Evolutionary conservation across 2,113 vertebrate species (phyloP).

Genomic region (Xenus cinereus): DNA sequence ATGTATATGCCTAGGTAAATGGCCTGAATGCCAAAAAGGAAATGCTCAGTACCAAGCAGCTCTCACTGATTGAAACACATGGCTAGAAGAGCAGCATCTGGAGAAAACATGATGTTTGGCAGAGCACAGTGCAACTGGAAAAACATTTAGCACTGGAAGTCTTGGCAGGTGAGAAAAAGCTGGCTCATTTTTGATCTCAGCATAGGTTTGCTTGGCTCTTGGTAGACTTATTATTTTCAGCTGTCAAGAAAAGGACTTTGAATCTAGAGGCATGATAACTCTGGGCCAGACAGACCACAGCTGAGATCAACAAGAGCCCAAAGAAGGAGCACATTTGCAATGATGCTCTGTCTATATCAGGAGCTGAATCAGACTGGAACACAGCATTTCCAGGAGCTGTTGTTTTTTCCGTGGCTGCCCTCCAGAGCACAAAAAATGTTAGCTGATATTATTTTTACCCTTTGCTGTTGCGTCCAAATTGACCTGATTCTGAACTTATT

Average conservation of each 20-base stretch:
- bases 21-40: not conserved
- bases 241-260: not conserved
- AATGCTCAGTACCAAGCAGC: not conserved
- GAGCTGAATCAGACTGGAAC: not conserved
- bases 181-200: not conserved
- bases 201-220: not conserved
- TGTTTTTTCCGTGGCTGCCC: not conserved
- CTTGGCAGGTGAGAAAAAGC: slow-evolving; percentile 19
- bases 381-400: not conserved
- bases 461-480: not conserved
- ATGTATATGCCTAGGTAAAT: not conserved
- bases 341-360: not conserved
- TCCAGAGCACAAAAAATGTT: not conserved
- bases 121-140: not conserved
- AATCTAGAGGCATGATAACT: not conserved
- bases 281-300: not conserved
- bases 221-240: not conserved
- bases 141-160: not conserved
- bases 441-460: not conserved
- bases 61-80: not conserved
- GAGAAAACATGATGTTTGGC: not conserved
- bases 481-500: not conserved
- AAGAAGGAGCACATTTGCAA: not conserved
- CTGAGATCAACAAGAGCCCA: not conserved
- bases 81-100: not conserved